Conservation (phyloP, 1,140 invertebrate genomes). For the Aphelinus certus region DNA sequence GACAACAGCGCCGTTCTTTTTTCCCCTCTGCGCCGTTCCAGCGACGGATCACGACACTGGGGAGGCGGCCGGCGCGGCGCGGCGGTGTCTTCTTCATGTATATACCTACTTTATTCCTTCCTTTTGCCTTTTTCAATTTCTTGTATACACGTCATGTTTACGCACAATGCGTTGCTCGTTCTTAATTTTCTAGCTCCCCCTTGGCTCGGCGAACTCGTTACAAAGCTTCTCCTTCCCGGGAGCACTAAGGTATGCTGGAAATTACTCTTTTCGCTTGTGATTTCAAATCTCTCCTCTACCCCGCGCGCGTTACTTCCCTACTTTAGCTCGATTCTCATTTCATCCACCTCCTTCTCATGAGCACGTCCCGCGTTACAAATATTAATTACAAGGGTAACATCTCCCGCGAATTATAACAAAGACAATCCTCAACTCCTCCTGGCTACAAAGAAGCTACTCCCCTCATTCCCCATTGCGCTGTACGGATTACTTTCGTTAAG, state of each 20-base stretch:
- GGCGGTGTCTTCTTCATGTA: not conserved
- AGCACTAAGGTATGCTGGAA: not conserved
- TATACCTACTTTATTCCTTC: slow-evolving; percentile 19
- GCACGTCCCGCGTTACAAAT: no score
- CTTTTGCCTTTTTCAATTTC: slow-evolving; percentile 15
- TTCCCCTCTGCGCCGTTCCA: no score
- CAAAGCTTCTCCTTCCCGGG: not conserved
- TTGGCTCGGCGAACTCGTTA: not conserved
- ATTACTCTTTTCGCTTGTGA: slow-evolving; percentile 28
- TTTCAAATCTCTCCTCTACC: slow-evolving; percentile 4
- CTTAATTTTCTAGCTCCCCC: slow-evolving; percentile 7
- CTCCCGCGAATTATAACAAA: no score
- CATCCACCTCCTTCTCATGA: not conserved
- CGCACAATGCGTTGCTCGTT: not conserved
- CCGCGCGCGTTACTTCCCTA: not conserved
- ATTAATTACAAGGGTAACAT: no score
- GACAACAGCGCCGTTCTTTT: no score
- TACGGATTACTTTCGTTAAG: no score
- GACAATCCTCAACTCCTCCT: no score
- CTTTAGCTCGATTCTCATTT: not conserved
- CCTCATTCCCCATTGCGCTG: no score
- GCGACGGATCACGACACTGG: no score
- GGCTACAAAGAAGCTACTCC: no score
- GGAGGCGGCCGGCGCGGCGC: no score
- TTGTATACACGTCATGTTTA: not conserved